phyloP scores from a whole-genome alignment of 2,888 invertebrate species.

The Leucophenga maculata region DNA sequence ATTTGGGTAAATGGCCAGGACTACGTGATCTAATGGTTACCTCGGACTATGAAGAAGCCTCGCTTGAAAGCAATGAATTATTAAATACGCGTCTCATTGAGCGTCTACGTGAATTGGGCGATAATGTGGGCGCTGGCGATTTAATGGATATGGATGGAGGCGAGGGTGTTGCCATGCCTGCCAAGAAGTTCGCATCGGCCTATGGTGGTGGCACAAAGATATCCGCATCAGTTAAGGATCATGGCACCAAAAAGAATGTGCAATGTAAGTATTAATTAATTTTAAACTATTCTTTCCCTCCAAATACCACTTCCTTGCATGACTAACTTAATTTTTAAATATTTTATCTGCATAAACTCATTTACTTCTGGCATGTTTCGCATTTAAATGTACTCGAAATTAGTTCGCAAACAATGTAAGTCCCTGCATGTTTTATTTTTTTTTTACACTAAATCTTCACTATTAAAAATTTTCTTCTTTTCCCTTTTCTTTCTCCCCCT shows the following conservation, averaged over 20 bases:
- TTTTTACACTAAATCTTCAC: neutral
- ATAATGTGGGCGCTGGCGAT: slow-evolving; percentile 39
- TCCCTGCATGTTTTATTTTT: slow-evolving; percentile 45
- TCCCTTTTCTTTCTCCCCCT: neutral
- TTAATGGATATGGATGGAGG: slow-evolving; percentile 25
- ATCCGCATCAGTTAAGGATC: slow-evolving; percentile 54
- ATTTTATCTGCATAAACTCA: slow-evolving; percentile 33
- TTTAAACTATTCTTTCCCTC: slow-evolving; percentile 26
- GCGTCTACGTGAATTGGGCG: slow-evolving; percentile 52
- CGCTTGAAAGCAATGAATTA: slow-evolving; percentile 41
- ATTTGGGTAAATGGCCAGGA: slow-evolving; percentile 63
- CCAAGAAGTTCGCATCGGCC: slow-evolving; percentile 47
- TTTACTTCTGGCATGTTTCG: neutral
- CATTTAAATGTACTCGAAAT: slow-evolving; percentile 19
- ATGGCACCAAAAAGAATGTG: slow-evolving; percentile 68
- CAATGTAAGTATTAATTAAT: slow-evolving; percentile 63
- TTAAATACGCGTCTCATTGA: slow-evolving; percentile 49
- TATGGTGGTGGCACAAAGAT: slow-evolving; percentile 28
- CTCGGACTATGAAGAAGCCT: slow-evolving; percentile 59
- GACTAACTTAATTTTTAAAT: slow-evolving; percentile 32
- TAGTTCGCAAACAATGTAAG: slow-evolving; percentile 68
- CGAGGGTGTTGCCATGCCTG: slow-evolving; percentile 44
- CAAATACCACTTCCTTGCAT: slow-evolving; percentile 22
- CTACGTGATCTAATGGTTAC: slow-evolving; percentile 59
- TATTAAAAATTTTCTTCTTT: neutral